Base-by-base conservation (phyloP, 2,888 invertebrate genomes). In the Phymatocera aterrima region DNA sequence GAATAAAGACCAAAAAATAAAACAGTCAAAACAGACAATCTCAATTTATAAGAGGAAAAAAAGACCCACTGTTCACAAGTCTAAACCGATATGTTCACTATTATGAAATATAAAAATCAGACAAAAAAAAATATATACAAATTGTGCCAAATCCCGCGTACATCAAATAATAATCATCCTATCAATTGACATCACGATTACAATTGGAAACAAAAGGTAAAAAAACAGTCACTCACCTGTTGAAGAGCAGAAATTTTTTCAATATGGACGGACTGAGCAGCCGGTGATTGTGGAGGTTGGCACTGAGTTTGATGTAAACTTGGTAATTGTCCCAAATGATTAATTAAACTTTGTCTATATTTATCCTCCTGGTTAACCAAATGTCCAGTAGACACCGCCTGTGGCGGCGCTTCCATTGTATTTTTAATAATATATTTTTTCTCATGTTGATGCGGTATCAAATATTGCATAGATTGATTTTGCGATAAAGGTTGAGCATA, bases 371-470 rank as follows among this genome's bases (percentile, higher is more conserved):
- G 86, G 79, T 80, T 86, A 54, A 80, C 92, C 54, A 57, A 40
- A 64, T 86, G 85, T 31, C 83, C 83, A 61, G 84, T 81, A 18
- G 84, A 78, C n/a, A n/a, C n/a, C n/a, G n/a, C n/a, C n/a, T n/a
- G n/a, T 31, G 83, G 78, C 24, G 81, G 79, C 12, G 87, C 83
- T 40, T 89, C 90, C 86, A 87, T 84, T n/a, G 84, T 89, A 82
- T 88, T 94, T 88, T 95, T 95, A 80, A 95, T 92, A 81, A 94
- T 91, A 80, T 88, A 90, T 87, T 94, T 94, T 87, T 94, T 94
- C 70, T 94, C 94, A 48, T 91, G 90, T 18, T 91, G 86, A 51
- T 89, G 90, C 28, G 91, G 91, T 84, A 91, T 85, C 77, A 89
- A 85, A 64, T 86, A 85, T 10, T 57, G 57, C 78, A 86, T 75